Evolutionary conservation across 2,113 vertebrate species (phyloP), one percentile per base, ranked within the genome.

Genomic region (Sarotherodon lohbergeri): DNA sequence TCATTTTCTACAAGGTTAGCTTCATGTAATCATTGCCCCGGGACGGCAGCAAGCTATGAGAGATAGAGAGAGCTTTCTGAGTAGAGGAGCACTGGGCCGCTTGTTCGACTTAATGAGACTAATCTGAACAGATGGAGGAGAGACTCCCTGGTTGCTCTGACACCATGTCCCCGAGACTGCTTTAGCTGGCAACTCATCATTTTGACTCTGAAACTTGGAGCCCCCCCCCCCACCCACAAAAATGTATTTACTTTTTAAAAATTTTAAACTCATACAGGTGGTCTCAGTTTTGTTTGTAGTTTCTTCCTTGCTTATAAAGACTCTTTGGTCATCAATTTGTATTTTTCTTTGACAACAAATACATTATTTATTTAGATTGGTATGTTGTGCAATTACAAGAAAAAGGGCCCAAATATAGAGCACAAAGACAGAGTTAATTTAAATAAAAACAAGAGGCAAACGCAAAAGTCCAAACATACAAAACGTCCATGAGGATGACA

Each of bases 1-100:
- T 94, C 86, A 94, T 95, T 95, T 95, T 95, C 93, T 94, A 95
- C 94, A 93, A 95, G 94, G 93, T 94, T 95, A 91, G 80, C 82
- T 93, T 90, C 92, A 90, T 91, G 91, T 95, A 94, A 93, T 88
- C 87, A 88, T 87, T 91, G 91, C 92, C 90, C 90, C 80, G 43
- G 90, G 86, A 94, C 84, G 84, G 82, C 84, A 86, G 89, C 84
- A 39, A 54, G 79, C 52, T 87, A 54, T 78, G 79, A 89, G 73
- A 73, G 78, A 90, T 52, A 83, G 57, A 80, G 83, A 54, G 84
- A 82, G 81, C 3, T 17, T 6, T 36, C 48, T 83, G 88, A 88
- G 91, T 85, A 84, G 89, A 79, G 59, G 88, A 89, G 89, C 88
- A 82, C 55, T 82, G 86, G 90, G 89, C 90, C 59, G 50, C 92